Evolutionary conservation across 2,888 invertebrate species (phyloP).

Genomic region (Apocheima hispidaria): DNA sequence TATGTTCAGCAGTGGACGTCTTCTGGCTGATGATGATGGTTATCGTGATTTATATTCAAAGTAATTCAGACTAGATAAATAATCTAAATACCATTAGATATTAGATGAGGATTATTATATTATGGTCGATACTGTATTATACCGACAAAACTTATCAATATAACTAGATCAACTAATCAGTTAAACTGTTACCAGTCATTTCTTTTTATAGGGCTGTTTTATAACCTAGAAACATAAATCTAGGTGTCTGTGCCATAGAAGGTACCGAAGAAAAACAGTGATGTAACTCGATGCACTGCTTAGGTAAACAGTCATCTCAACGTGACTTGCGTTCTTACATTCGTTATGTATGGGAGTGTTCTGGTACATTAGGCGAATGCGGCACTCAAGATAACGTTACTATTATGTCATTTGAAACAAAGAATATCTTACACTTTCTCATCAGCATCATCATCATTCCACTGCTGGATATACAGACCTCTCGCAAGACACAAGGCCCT

Average conservation of each 20-base stretch:
- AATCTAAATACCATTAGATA: not conserved
- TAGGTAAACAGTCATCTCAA: conserved; percentile 40
- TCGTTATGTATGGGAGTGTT: not conserved
- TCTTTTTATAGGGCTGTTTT: no score
- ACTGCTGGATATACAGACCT: not conserved
- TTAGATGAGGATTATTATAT: no score
- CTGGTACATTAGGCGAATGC: conserved; percentile 2
- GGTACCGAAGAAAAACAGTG: conserved; percentile 45
- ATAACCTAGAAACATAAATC: conserved; percentile 11
- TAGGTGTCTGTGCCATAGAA: not conserved
- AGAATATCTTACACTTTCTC: not conserved
- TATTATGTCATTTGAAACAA: conserved; percentile 11
- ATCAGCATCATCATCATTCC: not conserved
- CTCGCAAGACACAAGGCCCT: no score
- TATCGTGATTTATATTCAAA: not conserved
- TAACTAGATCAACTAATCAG: no score
- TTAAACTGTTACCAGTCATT: no score
- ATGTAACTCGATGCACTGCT: conserved; percentile 45
- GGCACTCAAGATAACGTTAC: conserved; percentile 1
- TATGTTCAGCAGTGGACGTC: no score
- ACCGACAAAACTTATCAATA: no score
- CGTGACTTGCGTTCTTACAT: conserved; percentile 20
- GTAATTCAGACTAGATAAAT: not conserved
- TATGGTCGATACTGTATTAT: no score
- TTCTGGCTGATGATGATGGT: no score